Evolutionary conservation across 2,797 vertebrate genomes (phyloP).

Genomic region (Chaetodon trifasciatus): DNA sequence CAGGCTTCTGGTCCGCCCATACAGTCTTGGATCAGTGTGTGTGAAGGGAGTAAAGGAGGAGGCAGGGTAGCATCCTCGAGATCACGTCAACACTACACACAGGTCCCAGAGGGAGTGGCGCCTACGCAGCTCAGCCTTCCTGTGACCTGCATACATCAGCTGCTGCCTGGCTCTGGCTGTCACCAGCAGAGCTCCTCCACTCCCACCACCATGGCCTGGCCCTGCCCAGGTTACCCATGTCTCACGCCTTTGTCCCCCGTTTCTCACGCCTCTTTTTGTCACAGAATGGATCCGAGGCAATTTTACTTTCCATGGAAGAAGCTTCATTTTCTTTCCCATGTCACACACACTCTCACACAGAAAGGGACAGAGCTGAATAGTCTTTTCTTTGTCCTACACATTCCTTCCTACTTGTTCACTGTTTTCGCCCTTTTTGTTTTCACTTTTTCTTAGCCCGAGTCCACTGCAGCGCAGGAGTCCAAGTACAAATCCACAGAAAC

Average conservation of each 20-base stretch:
- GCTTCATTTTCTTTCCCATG: conserved; percentile 32
- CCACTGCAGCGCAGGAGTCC: conserved; percentile 1
- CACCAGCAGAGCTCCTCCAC: conserved; percentile 46
- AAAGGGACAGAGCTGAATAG: conserved; percentile 23
- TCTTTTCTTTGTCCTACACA: conserved; percentile 18
- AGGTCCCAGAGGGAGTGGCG: conserved; percentile 61
- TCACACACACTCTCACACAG: conserved; percentile 8
- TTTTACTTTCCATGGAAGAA: conserved; percentile 48
- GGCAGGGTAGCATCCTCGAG: conserved; percentile 51
- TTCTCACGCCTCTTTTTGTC: conserved; percentile 60
- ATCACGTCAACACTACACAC: conserved; percentile 56
- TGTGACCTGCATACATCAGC: conserved; percentile 69
- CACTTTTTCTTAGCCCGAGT: conserved; percentile 9
- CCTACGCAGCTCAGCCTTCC: conserved; percentile 73
- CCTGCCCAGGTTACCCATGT: conserved; percentile 70
- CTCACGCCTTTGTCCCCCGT: conserved; percentile 58
- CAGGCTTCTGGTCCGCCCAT: conserved; percentile 13
- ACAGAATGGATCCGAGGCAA: conserved; percentile 24
- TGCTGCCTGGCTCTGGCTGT: conserved; percentile 48
- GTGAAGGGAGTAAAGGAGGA: conserved; percentile 41
- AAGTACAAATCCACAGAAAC: conserved; percentile 71
- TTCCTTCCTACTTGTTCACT: conserved; percentile 32
- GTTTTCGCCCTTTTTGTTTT: conserved; percentile 25
- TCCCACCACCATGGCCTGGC: conserved; percentile 56
- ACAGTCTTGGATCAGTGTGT: conserved; percentile 45